Evolutionary conservation across 2,797 vertebrate species (phyloP).

Genomic region (Manis pentadactyla): DNA sequence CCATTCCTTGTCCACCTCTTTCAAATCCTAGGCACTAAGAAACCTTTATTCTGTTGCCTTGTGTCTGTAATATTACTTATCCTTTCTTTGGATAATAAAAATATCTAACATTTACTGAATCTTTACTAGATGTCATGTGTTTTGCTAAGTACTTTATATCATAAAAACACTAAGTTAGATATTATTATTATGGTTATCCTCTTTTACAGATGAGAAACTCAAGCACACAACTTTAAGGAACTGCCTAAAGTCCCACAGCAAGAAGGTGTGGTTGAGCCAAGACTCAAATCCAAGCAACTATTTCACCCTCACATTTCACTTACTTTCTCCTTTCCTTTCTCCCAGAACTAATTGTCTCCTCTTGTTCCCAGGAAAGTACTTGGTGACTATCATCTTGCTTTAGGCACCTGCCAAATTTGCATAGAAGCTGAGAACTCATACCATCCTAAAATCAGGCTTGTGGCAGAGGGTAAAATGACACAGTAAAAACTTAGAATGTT

Average conservation of each 20-base stretch:
- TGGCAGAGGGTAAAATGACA: background rate
- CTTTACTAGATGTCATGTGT: background rate
- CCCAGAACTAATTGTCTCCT: background rate
- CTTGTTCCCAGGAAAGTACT: background rate
- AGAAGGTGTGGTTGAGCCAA: background rate
- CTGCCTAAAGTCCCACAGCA: background rate
- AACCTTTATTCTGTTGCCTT: background rate
- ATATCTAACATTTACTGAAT: background rate
- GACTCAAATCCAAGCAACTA: background rate
- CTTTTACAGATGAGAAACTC: background rate
- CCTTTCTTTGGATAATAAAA: background rate
- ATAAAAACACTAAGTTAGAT: background rate
- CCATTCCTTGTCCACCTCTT: background rate
- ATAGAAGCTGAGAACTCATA: background rate
- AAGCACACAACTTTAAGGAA: background rate
- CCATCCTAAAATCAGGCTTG: background rate
- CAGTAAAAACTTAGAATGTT: background rate
- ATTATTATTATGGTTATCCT: background rate
- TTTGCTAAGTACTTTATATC: background rate
- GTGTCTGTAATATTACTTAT: background rate
- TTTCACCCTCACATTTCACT: background rate
- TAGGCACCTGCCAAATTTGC: background rate
- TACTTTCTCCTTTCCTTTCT: background rate
- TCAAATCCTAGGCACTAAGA: background rate
- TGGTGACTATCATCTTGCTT: background rate